phyloP scores from a whole-genome alignment of 1,140 invertebrate genomes.

The Hylyphantes graminicola region DNA sequence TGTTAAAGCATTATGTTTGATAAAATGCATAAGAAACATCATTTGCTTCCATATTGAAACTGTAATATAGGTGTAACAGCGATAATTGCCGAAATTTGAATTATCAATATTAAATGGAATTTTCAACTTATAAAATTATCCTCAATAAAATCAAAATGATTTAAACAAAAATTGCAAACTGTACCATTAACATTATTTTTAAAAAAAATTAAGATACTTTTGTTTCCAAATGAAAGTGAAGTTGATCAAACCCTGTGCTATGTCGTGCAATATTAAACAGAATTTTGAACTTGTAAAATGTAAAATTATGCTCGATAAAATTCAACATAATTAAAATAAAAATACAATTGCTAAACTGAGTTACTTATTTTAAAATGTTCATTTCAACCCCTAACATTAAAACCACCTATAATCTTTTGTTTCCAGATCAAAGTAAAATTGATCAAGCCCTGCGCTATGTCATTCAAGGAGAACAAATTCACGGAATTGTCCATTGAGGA shows the following conservation, averaged over 20 bases:
- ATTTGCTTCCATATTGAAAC: not conserved
- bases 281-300: not conserved
- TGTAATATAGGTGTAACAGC: not conserved
- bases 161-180: not conserved
- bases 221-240: conserved; percentile 19
- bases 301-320: not conserved
- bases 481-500: not conserved
- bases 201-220: not conserved
- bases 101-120: not conserved
- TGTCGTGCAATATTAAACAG: not conserved
- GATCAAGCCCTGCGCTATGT: conserved; percentile 35
- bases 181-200: not conserved
- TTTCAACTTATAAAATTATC: not conserved
- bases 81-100: not conserved
- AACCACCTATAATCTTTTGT: not conserved
- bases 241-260: conserved; percentile 28
- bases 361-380: no score
- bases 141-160: not conserved
- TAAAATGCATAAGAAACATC: no score
- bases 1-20: no score
- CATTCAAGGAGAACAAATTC: not conserved
- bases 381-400: not conserved
- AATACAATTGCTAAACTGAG: not conserved
- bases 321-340: not conserved
- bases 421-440: conserved; percentile 27